These are phyloP conservation scores for Agonopterix heracliana DNA, from an alignment of 2,888 invertebrate species.

Conservation along the genomic window DNA sequence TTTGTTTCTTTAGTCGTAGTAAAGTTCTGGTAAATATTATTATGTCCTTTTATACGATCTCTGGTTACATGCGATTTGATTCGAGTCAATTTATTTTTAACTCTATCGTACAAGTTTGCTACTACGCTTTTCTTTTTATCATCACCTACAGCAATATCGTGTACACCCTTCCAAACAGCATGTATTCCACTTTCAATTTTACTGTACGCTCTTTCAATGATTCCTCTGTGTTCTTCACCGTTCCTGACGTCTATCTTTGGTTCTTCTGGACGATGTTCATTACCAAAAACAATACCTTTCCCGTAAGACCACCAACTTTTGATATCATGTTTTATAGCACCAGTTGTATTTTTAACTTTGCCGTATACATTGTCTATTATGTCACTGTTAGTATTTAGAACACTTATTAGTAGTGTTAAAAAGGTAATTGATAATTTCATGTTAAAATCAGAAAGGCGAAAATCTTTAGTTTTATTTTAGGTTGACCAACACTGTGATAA, in stretches of 20 bases:
- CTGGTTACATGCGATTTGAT: background rate
- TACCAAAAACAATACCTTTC: constrained; percentile 15
- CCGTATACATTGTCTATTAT: constrained; percentile 13
- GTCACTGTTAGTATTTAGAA: constrained; percentile 9
- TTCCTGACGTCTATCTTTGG: background rate
- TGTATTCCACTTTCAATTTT: background rate
- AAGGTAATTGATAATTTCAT: background rate
- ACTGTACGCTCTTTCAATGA: background rate
- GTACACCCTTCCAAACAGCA: background rate
- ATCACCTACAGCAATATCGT: background rate
- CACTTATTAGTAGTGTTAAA: background rate
- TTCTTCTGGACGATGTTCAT: background rate
- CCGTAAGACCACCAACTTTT: constrained; percentile 14
- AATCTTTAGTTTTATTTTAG: too few species aligned
- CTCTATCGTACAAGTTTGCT: constrained; percentile 3
- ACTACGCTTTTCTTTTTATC: background rate
- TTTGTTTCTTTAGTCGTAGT: background rate
- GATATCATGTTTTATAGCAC: constrained; percentile 13
- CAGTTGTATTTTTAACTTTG: constrained; percentile 14
- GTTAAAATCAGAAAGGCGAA: too few species aligned
- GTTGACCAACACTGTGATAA: too few species aligned
- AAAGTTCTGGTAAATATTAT: background rate
- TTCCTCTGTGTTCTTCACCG: background rate
- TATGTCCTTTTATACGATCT: background rate
- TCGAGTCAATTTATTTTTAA: background rate